Conservation (phyloP, 2,888 invertebrate species). For the Rhagium mordax region DNA sequence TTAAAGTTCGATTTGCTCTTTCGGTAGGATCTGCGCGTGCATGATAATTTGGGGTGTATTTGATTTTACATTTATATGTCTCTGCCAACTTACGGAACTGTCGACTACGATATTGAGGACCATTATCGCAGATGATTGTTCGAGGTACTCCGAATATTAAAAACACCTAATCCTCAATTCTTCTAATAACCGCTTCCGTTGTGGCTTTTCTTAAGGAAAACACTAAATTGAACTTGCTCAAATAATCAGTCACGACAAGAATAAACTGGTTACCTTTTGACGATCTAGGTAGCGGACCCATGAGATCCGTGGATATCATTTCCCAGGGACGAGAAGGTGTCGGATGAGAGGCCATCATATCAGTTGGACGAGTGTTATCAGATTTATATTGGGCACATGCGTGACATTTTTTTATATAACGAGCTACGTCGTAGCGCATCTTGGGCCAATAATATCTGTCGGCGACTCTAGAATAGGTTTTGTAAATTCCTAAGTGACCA, state of each 20-base stretch:
- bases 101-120: conserved; percentile 16
- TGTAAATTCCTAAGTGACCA: conserved; percentile 51
- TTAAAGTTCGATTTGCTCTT: too few relatives aligned
- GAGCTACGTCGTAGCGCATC: conserved; percentile 42
- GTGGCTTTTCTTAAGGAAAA: conserved; percentile 39
- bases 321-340: conserved; percentile 36
- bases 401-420: conserved; percentile 47
- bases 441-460: conserved; percentile 52
- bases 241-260: conserved; percentile 35
- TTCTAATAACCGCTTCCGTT: not conserved
- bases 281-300: conserved; percentile 47
- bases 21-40: too few relatives aligned
- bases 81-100: too few relatives aligned
- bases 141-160: conserved; percentile 42
- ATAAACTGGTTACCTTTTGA: conserved; percentile 31
- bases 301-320: conserved; percentile 42
- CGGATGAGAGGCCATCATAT: conserved; percentile 41
- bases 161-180: conserved; percentile 43
- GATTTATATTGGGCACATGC: conserved; percentile 42
- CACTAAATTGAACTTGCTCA: conserved; percentile 36
- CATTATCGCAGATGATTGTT: conserved; percentile 44
- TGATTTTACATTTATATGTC: too few relatives aligned
- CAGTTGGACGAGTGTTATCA: conserved; percentile 42
- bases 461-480: conserved; percentile 44
- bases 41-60: too few relatives aligned